Conservation (phyloP, 2,888 invertebrate species). For the Hydrotaea diabolus region DNA sequence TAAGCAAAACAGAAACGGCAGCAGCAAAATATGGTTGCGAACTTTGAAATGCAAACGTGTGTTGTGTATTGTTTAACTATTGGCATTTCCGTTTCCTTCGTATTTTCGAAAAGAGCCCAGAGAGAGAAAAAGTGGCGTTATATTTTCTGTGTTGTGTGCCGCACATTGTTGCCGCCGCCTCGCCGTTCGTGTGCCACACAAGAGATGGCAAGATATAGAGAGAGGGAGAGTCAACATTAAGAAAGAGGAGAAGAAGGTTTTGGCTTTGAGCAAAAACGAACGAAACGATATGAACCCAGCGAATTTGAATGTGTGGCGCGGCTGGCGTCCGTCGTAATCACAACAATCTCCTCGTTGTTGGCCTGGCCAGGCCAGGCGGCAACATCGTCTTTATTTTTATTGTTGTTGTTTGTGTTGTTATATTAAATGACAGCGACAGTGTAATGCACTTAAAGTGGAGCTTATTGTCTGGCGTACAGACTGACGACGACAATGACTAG, state of each 20-base stretch:
- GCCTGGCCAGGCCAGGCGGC: neutral
- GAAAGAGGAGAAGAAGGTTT: neutral
- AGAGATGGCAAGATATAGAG: neutral
- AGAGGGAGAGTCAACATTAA: neutral
- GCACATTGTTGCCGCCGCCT: neutral
- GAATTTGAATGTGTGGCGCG: neutral
- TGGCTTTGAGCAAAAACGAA: neutral
- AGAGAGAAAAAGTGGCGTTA: conserved; percentile 13
- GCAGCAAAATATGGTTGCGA: conserved; percentile 43
- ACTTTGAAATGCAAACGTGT: conserved; percentile 55
- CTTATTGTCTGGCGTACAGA: conserved; percentile 60
- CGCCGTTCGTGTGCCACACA: no score
- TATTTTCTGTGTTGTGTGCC: conserved; percentile 18
- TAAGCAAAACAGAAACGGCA: conserved; percentile 29
- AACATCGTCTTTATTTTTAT: neutral
- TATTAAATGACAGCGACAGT: conserved; percentile 41
- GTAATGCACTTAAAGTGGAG: conserved; percentile 66
- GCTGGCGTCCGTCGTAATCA: conserved; percentile 1
- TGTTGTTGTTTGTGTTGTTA: neutral
- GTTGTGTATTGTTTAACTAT: conserved; percentile 39
- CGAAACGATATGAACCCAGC: neutral
- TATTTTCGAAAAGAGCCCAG: conserved; percentile 9
- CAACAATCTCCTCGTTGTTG: neutral
- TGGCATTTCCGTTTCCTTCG: conserved; percentile 64
- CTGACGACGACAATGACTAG: conserved; percentile 53